Base-by-base conservation (phyloP, 2,797 vertebrate species). In the Pseudochirops cupreus region DNA sequence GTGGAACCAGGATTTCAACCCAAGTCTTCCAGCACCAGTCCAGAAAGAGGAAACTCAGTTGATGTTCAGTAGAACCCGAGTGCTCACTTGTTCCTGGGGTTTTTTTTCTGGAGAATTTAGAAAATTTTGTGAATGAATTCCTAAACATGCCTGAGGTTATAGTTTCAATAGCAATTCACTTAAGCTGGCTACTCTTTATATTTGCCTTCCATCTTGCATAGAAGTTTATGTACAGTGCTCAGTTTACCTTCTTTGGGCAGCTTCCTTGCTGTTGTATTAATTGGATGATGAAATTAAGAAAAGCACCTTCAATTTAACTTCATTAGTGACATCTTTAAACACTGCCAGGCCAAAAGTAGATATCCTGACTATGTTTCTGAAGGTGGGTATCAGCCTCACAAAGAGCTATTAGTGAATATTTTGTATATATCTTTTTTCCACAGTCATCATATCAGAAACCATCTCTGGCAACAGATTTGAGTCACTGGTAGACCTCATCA, bases 221-320 rank as follows among this genome's bases (percentile, higher is more conserved):
- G 50, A 92, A 92, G 59, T 50, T 89, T 92, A 90, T 33, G 91
- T 96, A 55, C 54, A 62, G 0, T n/a, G 94, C 94, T 56, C 5
- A 62, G 56, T 26, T 33, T 87, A n/a, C 54, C 28, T 55, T 50
- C 58, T 18, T 31, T 53, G 1, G n/a, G 92, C 56, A n/a, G 56
- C 56, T 94, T 95, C 92, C 91, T 91, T 93, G 46, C 57, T 95
- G 39, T 91, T 91, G 87, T 91, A 55, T 57, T 95, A 96, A 97
- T 11, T 96, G 94, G 67, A 95, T 95, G 92, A 87, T 93, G 93
- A 95, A 92, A 53, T 58, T 95, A 53, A n/a, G 91, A 95, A 52
- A 59, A 90, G 89, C 59, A 95, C 56, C 96, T 96, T 92, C 92
- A 56, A 91, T 93, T 92, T 92, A 91, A 95, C 59, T 90, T 52